Conservation (phyloP, 1,140 invertebrate genomes). For the Mizuhopecten yessoensis region DNA sequence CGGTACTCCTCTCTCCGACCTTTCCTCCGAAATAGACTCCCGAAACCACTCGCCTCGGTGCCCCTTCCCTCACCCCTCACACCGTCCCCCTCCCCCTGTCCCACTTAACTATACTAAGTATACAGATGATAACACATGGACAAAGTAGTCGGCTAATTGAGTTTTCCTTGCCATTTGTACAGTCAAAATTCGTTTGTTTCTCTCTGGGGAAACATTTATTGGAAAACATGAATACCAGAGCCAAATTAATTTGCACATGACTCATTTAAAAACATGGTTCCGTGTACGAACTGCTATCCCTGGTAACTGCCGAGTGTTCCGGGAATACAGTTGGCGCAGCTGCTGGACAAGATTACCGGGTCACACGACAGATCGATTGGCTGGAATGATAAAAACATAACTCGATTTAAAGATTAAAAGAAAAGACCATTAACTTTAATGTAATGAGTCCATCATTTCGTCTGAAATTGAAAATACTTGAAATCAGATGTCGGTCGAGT, state of each 20-base stretch:
- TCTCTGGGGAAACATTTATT: background rate
- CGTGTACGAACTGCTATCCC: background rate
- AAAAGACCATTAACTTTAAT: background rate
- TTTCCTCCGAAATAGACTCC: too few species aligned
- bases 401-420: background rate
- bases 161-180: background rate
- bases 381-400: background rate
- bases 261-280: background rate
- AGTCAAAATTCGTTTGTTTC: background rate
- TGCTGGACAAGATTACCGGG: background rate
- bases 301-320: too few species aligned
- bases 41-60: too few species aligned
- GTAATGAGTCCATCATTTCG: background rate
- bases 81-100: background rate
- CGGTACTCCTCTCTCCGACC: too few species aligned
- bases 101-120: background rate
- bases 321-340: background rate
- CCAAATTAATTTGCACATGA: conserved; percentile 21
- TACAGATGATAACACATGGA: background rate
- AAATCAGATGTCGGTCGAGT: background rate
- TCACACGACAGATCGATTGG: background rate
- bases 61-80: background rate
- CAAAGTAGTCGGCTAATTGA: background rate
- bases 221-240: conserved; percentile 2
- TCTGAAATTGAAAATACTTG: background rate